Evolutionary conservation across 2,797 vertebrate genomes (phyloP).

Genomic region (Poeciliopsis presidionis): DNA sequence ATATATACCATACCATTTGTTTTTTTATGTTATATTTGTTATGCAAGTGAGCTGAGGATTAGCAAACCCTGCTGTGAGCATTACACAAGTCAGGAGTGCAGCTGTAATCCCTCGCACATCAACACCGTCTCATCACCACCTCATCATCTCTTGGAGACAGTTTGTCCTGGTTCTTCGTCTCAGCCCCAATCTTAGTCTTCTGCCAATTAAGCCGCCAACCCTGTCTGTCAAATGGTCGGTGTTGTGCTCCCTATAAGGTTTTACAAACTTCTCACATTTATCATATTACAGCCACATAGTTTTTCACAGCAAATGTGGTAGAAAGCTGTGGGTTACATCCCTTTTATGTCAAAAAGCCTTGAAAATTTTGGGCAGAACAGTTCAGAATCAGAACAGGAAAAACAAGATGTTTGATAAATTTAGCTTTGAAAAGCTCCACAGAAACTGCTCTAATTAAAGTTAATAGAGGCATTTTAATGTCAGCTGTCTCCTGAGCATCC

Average conservation of each 20-base stretch:
- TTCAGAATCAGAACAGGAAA: background rate
- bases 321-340: background rate
- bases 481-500: background rate
- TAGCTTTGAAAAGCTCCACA: background rate
- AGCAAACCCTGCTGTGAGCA: conserved; percentile 54
- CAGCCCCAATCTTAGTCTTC: background rate
- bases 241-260: background rate
- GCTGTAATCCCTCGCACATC: conserved; percentile 64
- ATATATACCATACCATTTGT: conserved; percentile 30
- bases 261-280: background rate
- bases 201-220: background rate
- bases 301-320: background rate
- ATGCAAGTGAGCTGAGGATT: conserved; percentile 63
- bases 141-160: background rate
- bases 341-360: background rate
- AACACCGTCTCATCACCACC: conserved; percentile 18
- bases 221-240: background rate
- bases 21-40: conserved; percentile 44
- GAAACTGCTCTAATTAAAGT: background rate
- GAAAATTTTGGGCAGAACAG: background rate
- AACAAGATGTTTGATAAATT: background rate
- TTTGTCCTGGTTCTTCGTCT: background rate
- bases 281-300: background rate
- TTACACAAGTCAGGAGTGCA: conserved; percentile 59
- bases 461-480: background rate